These are phyloP conservation scores for Microctenopoma steveboyesi DNA, from an alignment of 2,797 vertebrate species.

Conservation along the genomic window DNA sequence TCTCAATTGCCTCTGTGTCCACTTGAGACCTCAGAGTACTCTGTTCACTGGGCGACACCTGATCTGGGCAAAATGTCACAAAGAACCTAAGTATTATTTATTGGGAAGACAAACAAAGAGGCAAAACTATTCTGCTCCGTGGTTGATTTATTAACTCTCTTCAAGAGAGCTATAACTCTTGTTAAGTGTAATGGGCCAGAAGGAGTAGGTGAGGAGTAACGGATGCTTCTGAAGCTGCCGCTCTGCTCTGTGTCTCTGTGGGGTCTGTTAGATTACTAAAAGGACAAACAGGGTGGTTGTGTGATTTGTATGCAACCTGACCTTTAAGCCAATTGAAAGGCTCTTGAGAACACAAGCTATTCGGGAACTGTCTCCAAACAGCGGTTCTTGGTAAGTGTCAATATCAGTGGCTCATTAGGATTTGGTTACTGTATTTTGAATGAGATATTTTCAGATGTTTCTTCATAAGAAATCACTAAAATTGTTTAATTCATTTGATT, in stretches of 20 bases:
- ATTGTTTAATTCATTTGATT: not conserved
- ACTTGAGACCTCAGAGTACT: slow-evolving; percentile 32
- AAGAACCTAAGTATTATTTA: slow-evolving; percentile 65
- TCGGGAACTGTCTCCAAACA: slow-evolving; percentile 62
- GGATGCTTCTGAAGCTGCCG: slow-evolving; percentile 48
- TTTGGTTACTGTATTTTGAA: slow-evolving; percentile 45
- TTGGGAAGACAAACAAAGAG: slow-evolving; percentile 64
- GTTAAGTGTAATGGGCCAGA: slow-evolving; percentile 60
- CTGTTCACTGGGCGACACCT: slow-evolving; percentile 1
- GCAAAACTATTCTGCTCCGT: slow-evolving; percentile 54
- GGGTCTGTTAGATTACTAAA: slow-evolving; percentile 68
- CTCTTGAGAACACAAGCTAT: slow-evolving; percentile 62
- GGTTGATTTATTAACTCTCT: slow-evolving; percentile 72
- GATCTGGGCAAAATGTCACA: slow-evolving; percentile 45
- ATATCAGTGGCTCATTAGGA: slow-evolving; percentile 53
- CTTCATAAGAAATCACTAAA: not conserved
- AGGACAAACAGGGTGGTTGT: slow-evolving; percentile 64
- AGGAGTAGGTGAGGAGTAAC: slow-evolving; percentile 52
- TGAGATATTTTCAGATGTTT: not conserved
- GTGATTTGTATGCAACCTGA: slow-evolving; percentile 76
- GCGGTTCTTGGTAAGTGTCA: slow-evolving; percentile 58
- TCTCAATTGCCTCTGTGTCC: slow-evolving; percentile 39
- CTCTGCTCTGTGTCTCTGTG: slow-evolving; percentile 49
- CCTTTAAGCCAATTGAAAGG: slow-evolving; percentile 72
- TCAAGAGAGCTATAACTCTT: slow-evolving; percentile 59